Evolutionary conservation across 2,888 invertebrate species (phyloP).

Genomic region (Anagyrus pseudococci): DNA sequence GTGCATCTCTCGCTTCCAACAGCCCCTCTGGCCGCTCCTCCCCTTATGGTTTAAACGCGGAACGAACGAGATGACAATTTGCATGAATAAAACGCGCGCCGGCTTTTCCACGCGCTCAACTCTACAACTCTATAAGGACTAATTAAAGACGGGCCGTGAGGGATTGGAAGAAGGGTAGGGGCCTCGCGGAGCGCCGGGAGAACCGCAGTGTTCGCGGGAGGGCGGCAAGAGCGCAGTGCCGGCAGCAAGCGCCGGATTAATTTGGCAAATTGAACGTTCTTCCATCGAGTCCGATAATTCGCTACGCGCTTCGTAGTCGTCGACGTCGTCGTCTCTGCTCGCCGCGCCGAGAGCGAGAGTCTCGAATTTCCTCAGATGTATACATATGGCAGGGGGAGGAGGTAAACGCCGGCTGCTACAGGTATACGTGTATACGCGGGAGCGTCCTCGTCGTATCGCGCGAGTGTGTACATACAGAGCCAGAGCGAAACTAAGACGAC

Average conservation of each 20-base stretch:
- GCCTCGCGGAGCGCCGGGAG: no score
- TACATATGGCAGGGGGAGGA: background rate
- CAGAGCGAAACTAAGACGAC: no score
- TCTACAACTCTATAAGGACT: no score
- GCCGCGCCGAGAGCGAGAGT: background rate
- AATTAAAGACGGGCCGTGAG: constrained; percentile 40
- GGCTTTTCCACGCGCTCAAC: background rate
- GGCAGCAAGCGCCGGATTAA: constrained; percentile 50
- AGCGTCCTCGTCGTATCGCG: no score
- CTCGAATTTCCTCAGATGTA: constrained; percentile 25
- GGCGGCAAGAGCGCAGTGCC: no score
- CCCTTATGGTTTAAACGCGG: background rate
- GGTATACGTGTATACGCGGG: background rate
- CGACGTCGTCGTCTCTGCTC: background rate
- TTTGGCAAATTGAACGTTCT: constrained; percentile 60
- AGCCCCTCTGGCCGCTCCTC: no score
- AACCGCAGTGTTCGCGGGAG: no score
- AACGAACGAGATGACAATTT: constrained; percentile 6
- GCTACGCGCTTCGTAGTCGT: constrained; percentile 29
- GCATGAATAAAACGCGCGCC: constrained; percentile 21
- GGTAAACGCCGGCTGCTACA: constrained; percentile 17
- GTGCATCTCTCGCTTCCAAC: no score
- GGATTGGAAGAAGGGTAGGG: no score
- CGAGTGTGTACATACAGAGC: background rate
- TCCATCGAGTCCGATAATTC: constrained; percentile 60